Conservation (phyloP, 2,888 invertebrate genomes). For the Yponomeuta evonymella region DNA sequence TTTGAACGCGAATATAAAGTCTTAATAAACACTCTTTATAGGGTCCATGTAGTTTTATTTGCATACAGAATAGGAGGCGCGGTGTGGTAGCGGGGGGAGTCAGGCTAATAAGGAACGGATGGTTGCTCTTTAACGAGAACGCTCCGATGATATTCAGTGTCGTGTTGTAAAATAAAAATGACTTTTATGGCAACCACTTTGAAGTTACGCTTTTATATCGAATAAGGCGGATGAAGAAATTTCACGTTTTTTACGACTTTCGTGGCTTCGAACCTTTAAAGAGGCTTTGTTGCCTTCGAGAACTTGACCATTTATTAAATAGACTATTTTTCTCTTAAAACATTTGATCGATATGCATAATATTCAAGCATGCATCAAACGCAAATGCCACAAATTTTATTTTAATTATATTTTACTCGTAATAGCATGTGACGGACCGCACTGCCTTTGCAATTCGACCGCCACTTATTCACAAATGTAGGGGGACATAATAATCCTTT, state of each 20-base stretch:
- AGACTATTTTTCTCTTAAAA: too few relatives aligned
- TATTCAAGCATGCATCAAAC: too few relatives aligned
- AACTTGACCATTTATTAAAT: too few relatives aligned
- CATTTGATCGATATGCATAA: too few relatives aligned
- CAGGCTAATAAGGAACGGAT: conserved; percentile 67
- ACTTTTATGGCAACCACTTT: conserved; percentile 46
- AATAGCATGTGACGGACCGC: too few relatives aligned
- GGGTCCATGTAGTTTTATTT: conserved; percentile 67
- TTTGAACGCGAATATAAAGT: conserved; percentile 69
- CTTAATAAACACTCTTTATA: conserved; percentile 71
- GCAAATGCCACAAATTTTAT: too few relatives aligned
- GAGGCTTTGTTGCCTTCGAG: not conserved
- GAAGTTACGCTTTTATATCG: conserved; percentile 20
- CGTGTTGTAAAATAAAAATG: conserved; percentile 52
- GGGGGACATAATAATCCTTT: too few relatives aligned
- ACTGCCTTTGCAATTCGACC: too few relatives aligned
- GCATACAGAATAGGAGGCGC: conserved; percentile 61
- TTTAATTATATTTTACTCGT: too few relatives aligned
- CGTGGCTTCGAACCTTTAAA: not conserved
- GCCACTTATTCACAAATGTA: too few relatives aligned
- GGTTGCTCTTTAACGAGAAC: conserved; percentile 56
- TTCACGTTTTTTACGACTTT: not conserved
- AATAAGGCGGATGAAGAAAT: conserved; percentile 2
- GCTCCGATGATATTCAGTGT: conserved; percentile 51
- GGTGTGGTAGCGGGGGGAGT: conserved; percentile 44